A percentile compares a stretch with the other conserved stretches of the same genome.
Evolutionary conservation across 2,113 vertebrate genomes (phyloP).

Genomic region (Haplotaxodon microlepis): DNA sequence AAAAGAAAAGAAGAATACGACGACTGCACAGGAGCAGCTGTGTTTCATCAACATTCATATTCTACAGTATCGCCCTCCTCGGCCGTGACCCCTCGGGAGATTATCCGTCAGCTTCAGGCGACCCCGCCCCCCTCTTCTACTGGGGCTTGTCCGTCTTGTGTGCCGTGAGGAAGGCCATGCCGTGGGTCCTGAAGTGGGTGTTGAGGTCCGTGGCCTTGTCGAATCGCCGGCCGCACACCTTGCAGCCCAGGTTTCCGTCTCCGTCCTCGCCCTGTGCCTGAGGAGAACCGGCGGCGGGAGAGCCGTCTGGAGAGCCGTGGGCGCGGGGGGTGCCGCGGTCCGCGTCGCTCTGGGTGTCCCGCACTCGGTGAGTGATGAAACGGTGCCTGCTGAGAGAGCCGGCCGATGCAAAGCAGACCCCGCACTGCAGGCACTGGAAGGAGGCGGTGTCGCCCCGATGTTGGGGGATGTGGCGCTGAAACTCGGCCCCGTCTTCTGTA

Average conservation of each 20-base stretch:
- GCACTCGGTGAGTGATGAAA: constrained; percentile 88
- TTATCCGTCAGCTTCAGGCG: not conserved
- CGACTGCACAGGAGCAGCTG: constrained; percentile 50
- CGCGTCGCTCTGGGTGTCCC: constrained; percentile 53
- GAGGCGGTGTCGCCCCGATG: constrained; percentile 79
- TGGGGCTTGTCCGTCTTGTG: constrained; percentile 77
- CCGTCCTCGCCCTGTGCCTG: constrained; percentile 42
- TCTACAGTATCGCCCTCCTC: constrained; percentile 5
- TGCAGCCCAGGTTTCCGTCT: constrained; percentile 74
- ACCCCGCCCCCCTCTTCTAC: constrained; percentile 4
- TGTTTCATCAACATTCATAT: constrained; percentile 51
- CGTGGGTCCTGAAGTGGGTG: constrained; percentile 93
- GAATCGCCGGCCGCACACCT: constrained; percentile 82
- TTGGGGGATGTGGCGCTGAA: constrained; percentile 76
- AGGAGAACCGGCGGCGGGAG: constrained; percentile 28
- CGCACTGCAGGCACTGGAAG: constrained; percentile 88
- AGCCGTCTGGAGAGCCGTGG: constrained; percentile 37
- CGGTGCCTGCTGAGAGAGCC: constrained; percentile 82
- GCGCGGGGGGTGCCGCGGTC: constrained; percentile 6
- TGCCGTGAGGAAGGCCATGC: constrained; percentile 91
- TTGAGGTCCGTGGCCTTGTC: constrained; percentile 87
- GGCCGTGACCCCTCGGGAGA: not conserved
- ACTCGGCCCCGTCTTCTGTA: constrained; percentile 68
- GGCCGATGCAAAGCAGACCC: constrained; percentile 85
- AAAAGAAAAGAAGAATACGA: not conserved